Conservation (phyloP, 2,888 invertebrate species). For the Coleophora deauratella region DNA sequence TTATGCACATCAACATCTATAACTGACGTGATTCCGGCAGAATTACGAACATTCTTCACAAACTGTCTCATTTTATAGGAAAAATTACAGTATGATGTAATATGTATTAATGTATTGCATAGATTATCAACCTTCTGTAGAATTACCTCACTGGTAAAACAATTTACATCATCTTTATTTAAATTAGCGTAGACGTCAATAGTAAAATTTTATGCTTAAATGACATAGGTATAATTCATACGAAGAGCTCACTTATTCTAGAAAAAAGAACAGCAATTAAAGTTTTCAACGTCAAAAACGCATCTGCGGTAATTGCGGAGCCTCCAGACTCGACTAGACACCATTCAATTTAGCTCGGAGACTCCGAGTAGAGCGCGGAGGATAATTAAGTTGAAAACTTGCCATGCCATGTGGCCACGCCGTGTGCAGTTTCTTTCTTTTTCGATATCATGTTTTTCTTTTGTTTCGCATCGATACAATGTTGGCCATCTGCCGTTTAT, state of each 20-base stretch:
- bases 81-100: slow-evolving; percentile 20
- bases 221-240: too few relatives aligned
- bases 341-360: slow-evolving; percentile 31
- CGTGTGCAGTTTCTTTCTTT: slow-evolving; percentile 21
- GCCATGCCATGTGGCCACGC: slow-evolving; percentile 21
- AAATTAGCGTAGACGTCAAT: too few relatives aligned
- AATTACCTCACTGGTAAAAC: not conserved
- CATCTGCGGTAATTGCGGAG: slow-evolving; percentile 28
- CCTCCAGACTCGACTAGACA: slow-evolving; percentile 29
- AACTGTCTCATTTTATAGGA: not conserved
- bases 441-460: slow-evolving; percentile 36
- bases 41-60: not conserved
- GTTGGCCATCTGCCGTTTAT: slow-evolving; percentile 46
- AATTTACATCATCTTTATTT: slow-evolving; percentile 15
- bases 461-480: slow-evolving; percentile 35
- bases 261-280: too few relatives aligned
- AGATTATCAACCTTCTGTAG: not conserved
- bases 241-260: too few relatives aligned
- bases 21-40: slow-evolving; percentile 3
- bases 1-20: not conserved
- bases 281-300: slow-evolving; percentile 27
- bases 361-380: slow-evolving; percentile 14
- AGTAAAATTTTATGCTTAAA: too few relatives aligned
- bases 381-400: slow-evolving; percentile 39
- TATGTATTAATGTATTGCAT: slow-evolving; percentile 6